These are phyloP conservation scores for Scartelaos histophorus DNA, from an alignment of 2,113 vertebrate genomes.

Conservation along the genomic window DNA sequence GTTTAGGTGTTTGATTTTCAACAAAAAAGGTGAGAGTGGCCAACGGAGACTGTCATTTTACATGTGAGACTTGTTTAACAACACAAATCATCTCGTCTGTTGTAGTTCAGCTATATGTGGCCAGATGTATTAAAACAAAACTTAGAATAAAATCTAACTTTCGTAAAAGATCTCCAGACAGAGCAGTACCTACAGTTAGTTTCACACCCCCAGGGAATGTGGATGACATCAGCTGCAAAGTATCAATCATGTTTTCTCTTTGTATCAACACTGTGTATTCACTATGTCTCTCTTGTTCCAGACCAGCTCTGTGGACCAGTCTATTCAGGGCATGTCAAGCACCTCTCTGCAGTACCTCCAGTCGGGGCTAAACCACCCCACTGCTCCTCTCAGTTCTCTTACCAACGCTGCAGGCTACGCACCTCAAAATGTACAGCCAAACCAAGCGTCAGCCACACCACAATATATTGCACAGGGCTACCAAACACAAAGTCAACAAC, in stretches of 20 bases:
- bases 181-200: too few relatives aligned
- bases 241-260: not conserved
- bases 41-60: too few relatives aligned
- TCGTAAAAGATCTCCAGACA: too few relatives aligned
- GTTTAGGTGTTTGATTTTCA: too few relatives aligned
- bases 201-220: too few relatives aligned
- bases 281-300: constrained; percentile 37
- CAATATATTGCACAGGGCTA: constrained; percentile 55
- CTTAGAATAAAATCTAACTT: too few relatives aligned
- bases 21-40: too few relatives aligned
- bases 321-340: constrained; percentile 54
- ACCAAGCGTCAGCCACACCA: constrained; percentile 35
- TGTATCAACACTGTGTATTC: not conserved
- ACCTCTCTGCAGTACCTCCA: constrained; percentile 56
- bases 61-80: too few relatives aligned
- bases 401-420: constrained; percentile 33
- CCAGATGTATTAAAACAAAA: too few relatives aligned
- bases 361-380: constrained; percentile 56
- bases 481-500: constrained; percentile 51
- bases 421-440: constrained; percentile 42
- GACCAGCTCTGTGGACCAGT: constrained; percentile 51
- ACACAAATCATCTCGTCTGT: too few relatives aligned
- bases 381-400: constrained; percentile 60
- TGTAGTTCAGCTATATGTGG: too few relatives aligned
- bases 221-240: too few relatives aligned